Base-by-base conservation (phyloP, 2,888 invertebrate genomes). In the Acrobasis suavella region DNA sequence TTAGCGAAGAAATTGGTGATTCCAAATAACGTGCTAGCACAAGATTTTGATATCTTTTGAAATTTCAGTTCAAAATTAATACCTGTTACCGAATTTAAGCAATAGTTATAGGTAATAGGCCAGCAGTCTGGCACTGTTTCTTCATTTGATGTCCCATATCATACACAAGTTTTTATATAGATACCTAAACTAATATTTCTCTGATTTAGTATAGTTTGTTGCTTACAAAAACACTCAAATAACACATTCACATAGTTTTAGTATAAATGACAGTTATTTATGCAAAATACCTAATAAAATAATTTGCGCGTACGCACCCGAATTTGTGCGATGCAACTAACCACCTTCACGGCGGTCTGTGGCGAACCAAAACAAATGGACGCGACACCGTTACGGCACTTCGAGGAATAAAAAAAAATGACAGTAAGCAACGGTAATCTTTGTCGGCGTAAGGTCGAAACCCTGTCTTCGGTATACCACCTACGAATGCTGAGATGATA, bases 401-500 rank as follows among this genome's bases (percentile, higher is more conserved):
- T 90, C 90, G 89, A 84, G 76, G 91, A 91, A 91, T 82, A 86
- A 89, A 86, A 80, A 83, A 88, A 85, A 86, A 83, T 81, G 79
- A 82, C 81, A 78, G 81, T 72, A 80, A 75, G 75, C 85, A 92
- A 90, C 91, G 89, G 91, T 90, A 89, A 86, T 87, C 85, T 86
- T 82, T 83, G 87, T 85, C 84, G 72, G 74, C 70, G 79, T 84
- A 82, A 85, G 81, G 83, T 81, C 80, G 82, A 81, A 83, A 81
- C 78, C 75, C 79, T 69, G 77, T 70, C 74, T 77, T 77, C 76
- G 78, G 83, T 86, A 83, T 76, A 70, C 67, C 74, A 77, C 74
- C 79, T 77, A 74, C 72, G 67, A 71, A 70, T 64, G 67, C 70
- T 70, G 69, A 72, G 74, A 75, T 79, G 74, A 68, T 64, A 70